Conservation (phyloP, 2,888 invertebrate genomes). For the Strigamia maritima region DNA sequence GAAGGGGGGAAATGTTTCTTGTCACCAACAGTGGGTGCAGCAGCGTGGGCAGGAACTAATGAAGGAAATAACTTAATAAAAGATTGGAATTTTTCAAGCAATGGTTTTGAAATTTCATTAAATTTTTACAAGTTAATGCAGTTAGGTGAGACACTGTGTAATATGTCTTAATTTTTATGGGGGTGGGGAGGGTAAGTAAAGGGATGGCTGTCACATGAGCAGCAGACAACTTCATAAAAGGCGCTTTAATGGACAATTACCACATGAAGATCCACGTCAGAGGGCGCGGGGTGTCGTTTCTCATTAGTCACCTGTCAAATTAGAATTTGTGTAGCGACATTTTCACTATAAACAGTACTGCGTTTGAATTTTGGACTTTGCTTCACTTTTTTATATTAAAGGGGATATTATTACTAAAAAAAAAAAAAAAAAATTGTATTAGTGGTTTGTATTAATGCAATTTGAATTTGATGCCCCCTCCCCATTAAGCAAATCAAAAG, state of each 20-base stretch:
- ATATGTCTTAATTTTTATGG: conserved; percentile 25
- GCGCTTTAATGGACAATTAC: conserved; percentile 34
- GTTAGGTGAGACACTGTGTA: conserved; percentile 25
- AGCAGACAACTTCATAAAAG: conserved; percentile 34
- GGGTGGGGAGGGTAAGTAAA: not conserved
- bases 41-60: conserved; percentile 18
- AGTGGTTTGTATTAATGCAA: not conserved
- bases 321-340: conserved; percentile 26
- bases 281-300: conserved; percentile 28
- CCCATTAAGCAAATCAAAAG: conserved; percentile 29
- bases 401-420: not conserved
- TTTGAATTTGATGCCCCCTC: not conserved
- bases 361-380: not conserved
- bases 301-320: conserved; percentile 30
- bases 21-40: conserved; percentile 1
- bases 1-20: not conserved
- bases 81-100: conserved; percentile 17
- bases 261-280: conserved; percentile 19
- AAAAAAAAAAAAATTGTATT: not conserved
- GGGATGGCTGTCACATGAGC: conserved; percentile 32
- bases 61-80: conserved; percentile 30
- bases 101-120: conserved; percentile 32
- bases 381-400: not conserved
- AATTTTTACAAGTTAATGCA: conserved; percentile 34
- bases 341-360: not conserved